Conservation (phyloP, 2,113 vertebrate species). For the Bathybates hornii region DNA sequence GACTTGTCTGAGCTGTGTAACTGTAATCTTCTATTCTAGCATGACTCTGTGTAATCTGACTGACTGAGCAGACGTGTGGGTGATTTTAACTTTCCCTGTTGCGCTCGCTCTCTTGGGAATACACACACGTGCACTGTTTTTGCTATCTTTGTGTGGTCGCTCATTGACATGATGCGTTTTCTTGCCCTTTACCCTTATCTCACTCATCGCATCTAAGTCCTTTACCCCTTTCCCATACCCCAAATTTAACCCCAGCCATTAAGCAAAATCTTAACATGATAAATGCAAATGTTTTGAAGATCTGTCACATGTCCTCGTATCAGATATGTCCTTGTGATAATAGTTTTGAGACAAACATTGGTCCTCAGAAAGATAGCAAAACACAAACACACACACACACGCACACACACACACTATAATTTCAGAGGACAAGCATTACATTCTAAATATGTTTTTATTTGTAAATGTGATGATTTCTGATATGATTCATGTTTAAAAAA, state of each 20-base stretch:
- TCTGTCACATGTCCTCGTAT: background rate
- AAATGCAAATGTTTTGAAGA: background rate
- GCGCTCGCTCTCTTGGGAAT: background rate
- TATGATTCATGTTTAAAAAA: background rate
- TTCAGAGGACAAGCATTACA: too few species aligned
- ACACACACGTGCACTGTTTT: background rate
- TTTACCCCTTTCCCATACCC: background rate
- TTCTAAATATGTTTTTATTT: background rate
- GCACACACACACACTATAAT: background rate
- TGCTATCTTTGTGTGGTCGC: background rate
- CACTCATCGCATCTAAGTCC: too few species aligned
- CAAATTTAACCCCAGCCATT: background rate
- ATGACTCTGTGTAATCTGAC: background rate
- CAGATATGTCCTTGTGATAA: background rate
- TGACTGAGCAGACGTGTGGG: background rate
- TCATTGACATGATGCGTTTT: background rate
- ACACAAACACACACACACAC: too few species aligned
- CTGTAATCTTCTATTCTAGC: background rate
- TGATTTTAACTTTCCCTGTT: background rate
- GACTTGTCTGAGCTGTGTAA: background rate
- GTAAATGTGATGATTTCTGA: background rate
- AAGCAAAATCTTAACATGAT: background rate
- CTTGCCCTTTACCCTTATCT: background rate
- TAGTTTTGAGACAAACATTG: background rate
- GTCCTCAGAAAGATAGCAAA: background rate